Percentiles rank a stretch among this genome's conserved stretches.
phyloP scores from a whole-genome alignment of 1,140 invertebrate genomes.

The Drosophila orena region DNA sequence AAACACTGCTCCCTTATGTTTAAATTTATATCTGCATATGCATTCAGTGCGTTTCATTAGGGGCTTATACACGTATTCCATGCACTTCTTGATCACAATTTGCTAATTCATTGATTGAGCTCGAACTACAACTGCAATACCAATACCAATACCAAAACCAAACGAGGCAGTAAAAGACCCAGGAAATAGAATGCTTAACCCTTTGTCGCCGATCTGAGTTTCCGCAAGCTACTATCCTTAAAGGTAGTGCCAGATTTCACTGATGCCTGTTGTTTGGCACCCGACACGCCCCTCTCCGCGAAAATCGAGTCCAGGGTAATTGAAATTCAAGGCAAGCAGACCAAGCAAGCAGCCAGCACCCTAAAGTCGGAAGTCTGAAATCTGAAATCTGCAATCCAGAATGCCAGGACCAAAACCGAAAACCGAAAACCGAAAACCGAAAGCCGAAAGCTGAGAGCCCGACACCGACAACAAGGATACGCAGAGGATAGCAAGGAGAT shows the following conservation, averaged over 20 bases:
- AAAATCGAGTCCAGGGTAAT: slow-evolving; percentile 39
- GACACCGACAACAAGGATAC: slow-evolving; percentile 30
- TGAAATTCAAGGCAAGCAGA: slow-evolving; percentile 70
- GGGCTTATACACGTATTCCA: no score
- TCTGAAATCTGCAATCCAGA: neutral
- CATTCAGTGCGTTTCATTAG: slow-evolving; percentile 8
- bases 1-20: neutral
- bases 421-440: neutral
- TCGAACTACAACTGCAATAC: no score
- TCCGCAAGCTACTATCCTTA: neutral
- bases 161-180: no score
- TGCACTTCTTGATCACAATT: no score
- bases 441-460: neutral
- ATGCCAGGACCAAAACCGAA: neutral
- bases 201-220: no score
- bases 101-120: no score
- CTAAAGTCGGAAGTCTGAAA: slow-evolving; percentile 11
- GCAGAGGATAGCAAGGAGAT: slow-evolving; percentile 17
- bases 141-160: no score
- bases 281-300: neutral
- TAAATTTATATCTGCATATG: slow-evolving; percentile 14
- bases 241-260: slow-evolving; percentile 3
- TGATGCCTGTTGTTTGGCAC: no score
- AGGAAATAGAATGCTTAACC: no score
- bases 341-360: slow-evolving; percentile 6